phyloP scores from a whole-genome alignment of 2,888 invertebrate species.

The Urechis unicinctus region DNA sequence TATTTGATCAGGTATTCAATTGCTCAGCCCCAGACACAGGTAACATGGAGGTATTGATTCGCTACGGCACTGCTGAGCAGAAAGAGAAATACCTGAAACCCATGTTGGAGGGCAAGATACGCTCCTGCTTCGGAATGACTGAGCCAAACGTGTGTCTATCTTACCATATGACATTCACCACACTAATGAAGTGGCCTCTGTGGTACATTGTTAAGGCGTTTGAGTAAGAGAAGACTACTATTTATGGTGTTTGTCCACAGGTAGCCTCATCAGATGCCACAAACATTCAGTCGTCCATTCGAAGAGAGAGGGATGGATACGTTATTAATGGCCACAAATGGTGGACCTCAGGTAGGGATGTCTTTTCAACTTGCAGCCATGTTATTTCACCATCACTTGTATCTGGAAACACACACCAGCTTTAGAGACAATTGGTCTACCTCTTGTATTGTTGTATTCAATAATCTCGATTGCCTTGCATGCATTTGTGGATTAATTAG shows the following conservation, averaged over 20 bases:
- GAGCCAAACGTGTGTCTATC: conserved; percentile 28
- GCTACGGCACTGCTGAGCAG: conserved; percentile 51
- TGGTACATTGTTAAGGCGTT: neutral
- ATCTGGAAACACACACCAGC: too few relatives aligned
- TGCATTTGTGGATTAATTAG: too few relatives aligned
- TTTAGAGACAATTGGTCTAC: too few relatives aligned
- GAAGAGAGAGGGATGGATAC: conserved; percentile 46
- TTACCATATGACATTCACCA: neutral
- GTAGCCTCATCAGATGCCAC: conserved; percentile 54
- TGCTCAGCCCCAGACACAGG: conserved; percentile 54
- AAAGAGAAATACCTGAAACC: conserved; percentile 47
- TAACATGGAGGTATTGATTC: conserved; percentile 53
- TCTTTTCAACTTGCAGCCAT: too few relatives aligned
- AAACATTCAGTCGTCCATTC: conserved; percentile 52
- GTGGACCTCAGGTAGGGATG: conserved; percentile 51
- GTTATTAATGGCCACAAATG: conserved; percentile 53
- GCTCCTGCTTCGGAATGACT: conserved; percentile 30
- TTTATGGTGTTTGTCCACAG: conserved; percentile 20
- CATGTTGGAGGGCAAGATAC: conserved; percentile 47
- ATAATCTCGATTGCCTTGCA: too few relatives aligned
- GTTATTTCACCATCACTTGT: too few relatives aligned
- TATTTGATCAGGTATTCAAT: conserved; percentile 47
- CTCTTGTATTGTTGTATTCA: too few relatives aligned
- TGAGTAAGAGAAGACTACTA: neutral
- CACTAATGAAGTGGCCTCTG: neutral